Evolutionary conservation across 2,797 vertebrate genomes (phyloP), one percentile per base, ranked within the genome.

Genomic region (Muraenolepis orangiensis): DNA sequence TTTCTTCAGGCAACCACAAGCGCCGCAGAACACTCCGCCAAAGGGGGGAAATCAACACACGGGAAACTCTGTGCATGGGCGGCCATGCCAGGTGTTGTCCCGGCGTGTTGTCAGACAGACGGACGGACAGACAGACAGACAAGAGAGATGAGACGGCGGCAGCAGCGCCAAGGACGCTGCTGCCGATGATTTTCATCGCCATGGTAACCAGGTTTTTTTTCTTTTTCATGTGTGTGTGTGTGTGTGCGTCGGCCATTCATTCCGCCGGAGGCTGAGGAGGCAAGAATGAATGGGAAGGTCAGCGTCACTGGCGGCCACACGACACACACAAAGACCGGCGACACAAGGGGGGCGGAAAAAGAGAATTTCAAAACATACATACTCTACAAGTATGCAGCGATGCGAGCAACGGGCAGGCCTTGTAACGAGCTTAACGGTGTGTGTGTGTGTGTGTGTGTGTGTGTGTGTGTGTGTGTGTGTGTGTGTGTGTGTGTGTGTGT

Each of bases 31-130:
- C 83, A 84, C 78, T n/a, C n/a, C n/a, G n/a, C n/a, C n/a, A n/a
- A n/a, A n/a, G n/a, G n/a, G n/a, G n/a, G n/a, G n/a, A n/a, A n/a
- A n/a, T n/a, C n/a, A n/a, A 81, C 87, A 88, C 83, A 85, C 77
- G 78, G 74, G 66, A 10, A 82, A 85, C 83, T 82, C 72, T 36
- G 78, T 78, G 84, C 78, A 87, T 83, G 89, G 90, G 78, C 84
- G 88, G 88, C 88, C 93, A 94, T 93, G 93, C 91, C n/a, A n/a
- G 93, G 82, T 77, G 8, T 74, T 74, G 38, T 78, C 72, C 5
- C 10, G 77, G 77, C 64, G 78, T 12, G n/a, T 76, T 78, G 30
- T 72, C 11, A 61, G 76, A 77, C 61, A 23, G 57, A 70, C 83
- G 80, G 85, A 89, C 77, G 74, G 77, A 78, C 81, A 42, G 72